A percentile compares a stretch with the other conserved stretches of the same genome.
Evolutionary conservation across 2,113 vertebrate genomes (phyloP).

Genomic region (Rutilus rutilus): DNA sequence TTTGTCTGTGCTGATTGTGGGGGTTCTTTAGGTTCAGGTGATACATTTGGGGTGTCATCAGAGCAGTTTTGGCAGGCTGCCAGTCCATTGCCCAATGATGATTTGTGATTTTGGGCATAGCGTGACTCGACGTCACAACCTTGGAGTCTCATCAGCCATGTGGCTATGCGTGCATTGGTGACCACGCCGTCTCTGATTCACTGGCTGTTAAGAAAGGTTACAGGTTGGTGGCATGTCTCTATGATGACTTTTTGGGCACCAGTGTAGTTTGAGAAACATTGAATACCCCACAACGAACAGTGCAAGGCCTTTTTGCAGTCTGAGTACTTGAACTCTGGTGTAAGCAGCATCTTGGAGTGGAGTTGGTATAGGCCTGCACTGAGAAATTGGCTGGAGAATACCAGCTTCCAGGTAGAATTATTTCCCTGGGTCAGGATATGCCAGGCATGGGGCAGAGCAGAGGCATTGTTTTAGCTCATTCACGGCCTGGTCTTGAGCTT

Average conservation of each 20-base stretch:
- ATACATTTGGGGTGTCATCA: neutral
- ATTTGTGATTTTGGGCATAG: neutral
- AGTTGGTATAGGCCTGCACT: conserved; percentile 12
- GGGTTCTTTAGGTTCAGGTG: neutral
- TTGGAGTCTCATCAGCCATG: conserved; percentile 29
- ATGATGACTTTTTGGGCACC: conserved; percentile 20
- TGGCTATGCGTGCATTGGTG: neutral
- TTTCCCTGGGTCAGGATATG: conserved; percentile 19
- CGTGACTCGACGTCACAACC: neutral
- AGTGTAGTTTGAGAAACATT: neutral
- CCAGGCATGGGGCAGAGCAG: conserved; percentile 32
- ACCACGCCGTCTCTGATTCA: neutral
- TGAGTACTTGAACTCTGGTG: neutral
- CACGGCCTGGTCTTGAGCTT: too few species aligned
- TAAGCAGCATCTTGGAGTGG: neutral
- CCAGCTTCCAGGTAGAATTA: conserved; percentile 42
- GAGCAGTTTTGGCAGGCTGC: neutral
- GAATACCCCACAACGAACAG: neutral
- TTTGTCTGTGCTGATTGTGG: too few species aligned
- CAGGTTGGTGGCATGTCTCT: conserved; percentile 22
- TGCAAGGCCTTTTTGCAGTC: conserved; percentile 24
- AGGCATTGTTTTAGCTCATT: neutral
- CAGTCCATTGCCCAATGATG: too few species aligned
- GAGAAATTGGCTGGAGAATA: conserved; percentile 23
- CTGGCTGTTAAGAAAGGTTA: neutral